These are phyloP conservation scores for Oscheius sp. DNA, from an alignment of 2,888 invertebrate species.

Conservation along the genomic window DNA sequence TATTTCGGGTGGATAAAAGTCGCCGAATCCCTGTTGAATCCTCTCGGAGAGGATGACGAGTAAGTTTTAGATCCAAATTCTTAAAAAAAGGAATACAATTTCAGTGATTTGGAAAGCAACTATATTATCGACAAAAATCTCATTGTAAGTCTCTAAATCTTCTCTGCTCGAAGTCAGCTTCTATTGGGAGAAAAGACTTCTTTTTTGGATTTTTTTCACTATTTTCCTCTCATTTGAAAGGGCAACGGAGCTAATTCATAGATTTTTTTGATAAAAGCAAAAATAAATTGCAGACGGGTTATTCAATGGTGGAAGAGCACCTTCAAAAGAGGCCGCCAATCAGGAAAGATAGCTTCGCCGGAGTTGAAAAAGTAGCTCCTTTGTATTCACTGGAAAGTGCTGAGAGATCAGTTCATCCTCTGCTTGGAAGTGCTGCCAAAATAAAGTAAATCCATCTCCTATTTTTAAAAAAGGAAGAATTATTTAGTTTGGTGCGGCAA, in stretches of 20 bases:
- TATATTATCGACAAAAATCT: conserved; percentile 68
- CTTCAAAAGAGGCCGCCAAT: conserved; percentile 50
- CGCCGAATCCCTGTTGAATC: conserved; percentile 67
- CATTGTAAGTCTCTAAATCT: conserved; percentile 46
- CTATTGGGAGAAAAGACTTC: no score
- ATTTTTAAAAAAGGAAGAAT: background rate
- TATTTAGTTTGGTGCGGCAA: conserved; percentile 60
- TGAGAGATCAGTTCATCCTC: conserved; percentile 64
- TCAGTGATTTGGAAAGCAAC: conserved; percentile 57
- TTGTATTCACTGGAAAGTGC: conserved; percentile 64
- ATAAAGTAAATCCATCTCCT: conserved; percentile 56
- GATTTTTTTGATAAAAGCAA: no score
- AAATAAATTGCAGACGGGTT: conserved; percentile 46
- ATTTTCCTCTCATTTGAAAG: no score
- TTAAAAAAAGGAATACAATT: background rate
- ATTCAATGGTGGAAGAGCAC: conserved; percentile 56
- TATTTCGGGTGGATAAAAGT: conserved; percentile 64
- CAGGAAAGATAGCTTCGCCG: conserved; percentile 62
- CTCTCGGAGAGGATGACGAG: conserved; percentile 61
- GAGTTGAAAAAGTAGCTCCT: conserved; percentile 60
- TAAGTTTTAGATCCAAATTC: background rate
- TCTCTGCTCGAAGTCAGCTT: no score
- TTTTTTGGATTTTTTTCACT: no score
- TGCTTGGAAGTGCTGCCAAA: conserved; percentile 64
- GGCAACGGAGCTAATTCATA: no score